Evolutionary conservation across 64 coral and sea anemone genomes (phyloP), one percentile per base, ranked within the genome.

Genomic region (Montipora foliosa): DNA sequence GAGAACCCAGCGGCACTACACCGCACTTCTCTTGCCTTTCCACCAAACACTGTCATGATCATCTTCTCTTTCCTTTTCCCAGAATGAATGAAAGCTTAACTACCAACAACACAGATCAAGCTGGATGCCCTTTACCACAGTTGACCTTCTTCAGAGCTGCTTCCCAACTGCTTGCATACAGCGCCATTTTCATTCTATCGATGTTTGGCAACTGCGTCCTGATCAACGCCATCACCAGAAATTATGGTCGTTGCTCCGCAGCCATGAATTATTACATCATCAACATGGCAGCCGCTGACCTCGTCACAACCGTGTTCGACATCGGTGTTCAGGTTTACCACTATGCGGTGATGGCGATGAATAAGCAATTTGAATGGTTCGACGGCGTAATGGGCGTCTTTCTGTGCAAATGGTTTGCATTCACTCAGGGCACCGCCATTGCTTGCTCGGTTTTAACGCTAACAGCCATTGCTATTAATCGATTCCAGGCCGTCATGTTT

Each of bases 281-380:
- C 47, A 97, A 97, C 70, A 97, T 97, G 95, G 95, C 95, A 69
- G 76, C 61, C n/a, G 83, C 92, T n/a, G 95, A 97, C 81, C 90
- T 97, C 14, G 78, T 97, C 29, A 97, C 94, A 80, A 94, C 95
- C 8, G 92, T 94, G 52, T 94, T 97, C 19, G 88, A 97, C 55
- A 97, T 97, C 88, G 92, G 92, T 14, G 91, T 93, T 11, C 81
- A 84, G 81, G 66, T 84, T 68, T 84, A 45, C 22, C 81, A 84
- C 17, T 97, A 97, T 75, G 78, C 90, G 11, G 46, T 94, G 19
- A 91, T 94, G 17, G 57, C 94, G 6, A 70, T 90, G 59, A 88
- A 89, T 8, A 89, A 89, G 64, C 94, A 66, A 47, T 80, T 91
- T 50, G 95, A 91, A 70, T 94, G 95, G 95, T 47, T 94, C 8